A percentile compares a stretch with the other conserved stretches of the same genome.
Conservation (phyloP, 2,113 vertebrate species). For the Cottus gobio region DNA sequence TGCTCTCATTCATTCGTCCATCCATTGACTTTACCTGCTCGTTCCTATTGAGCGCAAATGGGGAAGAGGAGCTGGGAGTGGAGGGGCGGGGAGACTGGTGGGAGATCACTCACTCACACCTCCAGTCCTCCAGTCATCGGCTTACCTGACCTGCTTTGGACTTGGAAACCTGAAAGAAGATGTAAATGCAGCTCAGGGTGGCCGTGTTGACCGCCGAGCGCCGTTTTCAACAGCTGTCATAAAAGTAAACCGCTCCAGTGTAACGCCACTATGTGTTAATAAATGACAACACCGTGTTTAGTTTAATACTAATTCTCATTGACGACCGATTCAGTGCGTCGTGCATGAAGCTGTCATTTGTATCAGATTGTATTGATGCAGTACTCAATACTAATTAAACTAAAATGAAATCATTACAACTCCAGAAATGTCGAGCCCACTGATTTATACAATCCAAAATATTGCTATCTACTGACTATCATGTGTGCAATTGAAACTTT, state of each 20-base stretch:
- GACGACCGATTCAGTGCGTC: conserved; percentile 10
- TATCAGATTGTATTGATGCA: conserved; percentile 24
- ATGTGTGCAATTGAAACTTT: background rate
- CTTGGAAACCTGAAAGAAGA: conserved; percentile 8
- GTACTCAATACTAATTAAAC: conserved; percentile 51
- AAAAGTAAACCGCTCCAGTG: background rate
- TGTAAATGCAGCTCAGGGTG: conserved; percentile 16
- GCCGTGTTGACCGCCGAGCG: background rate
- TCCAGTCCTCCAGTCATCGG: conserved; percentile 16
- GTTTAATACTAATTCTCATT: conserved; percentile 30
- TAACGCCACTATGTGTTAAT: background rate
- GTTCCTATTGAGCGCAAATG: conserved; percentile 16
- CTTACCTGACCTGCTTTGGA: conserved; percentile 3
- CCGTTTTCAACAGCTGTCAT: background rate
- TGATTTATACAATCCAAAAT: conserved; percentile 4
- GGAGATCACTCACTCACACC: conserved; percentile 26
- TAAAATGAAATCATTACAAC: conserved; percentile 19
- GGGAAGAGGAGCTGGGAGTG: background rate
- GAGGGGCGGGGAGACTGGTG: background rate
- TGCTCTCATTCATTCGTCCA: conserved; percentile 1
- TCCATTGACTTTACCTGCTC: conserved; percentile 26
- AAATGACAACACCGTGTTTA: conserved; percentile 7
- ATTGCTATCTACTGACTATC: background rate
- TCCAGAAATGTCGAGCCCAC: conserved; percentile 16
- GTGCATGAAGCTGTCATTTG: conserved; percentile 29